phyloP scores from a whole-genome alignment of 2,888 invertebrate genomes.

The Eulithis testata region DNA sequence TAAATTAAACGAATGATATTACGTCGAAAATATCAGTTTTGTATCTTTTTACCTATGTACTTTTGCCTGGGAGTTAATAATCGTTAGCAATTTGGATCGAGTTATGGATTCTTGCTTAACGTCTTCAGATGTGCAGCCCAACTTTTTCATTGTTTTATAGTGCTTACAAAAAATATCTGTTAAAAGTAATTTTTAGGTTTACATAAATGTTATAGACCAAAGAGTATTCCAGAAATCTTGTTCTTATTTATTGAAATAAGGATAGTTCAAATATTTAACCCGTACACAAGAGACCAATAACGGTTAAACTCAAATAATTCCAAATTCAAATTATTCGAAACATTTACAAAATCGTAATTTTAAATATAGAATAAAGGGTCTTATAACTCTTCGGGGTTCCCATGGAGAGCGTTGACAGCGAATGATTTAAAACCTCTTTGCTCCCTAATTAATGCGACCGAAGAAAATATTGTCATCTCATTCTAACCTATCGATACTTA shows the following conservation, averaged over 20 bases:
- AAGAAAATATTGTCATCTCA: constrained; percentile 58
- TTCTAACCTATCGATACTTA: constrained; percentile 49
- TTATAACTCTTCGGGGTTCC: constrained; percentile 82
- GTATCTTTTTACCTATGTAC: too few relatives aligned
- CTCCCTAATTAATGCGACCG: constrained; percentile 78
- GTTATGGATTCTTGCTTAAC: too few relatives aligned
- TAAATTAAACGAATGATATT: too few relatives aligned
- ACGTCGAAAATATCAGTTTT: too few relatives aligned
- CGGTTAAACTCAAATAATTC: constrained; percentile 48
- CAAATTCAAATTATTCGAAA: constrained; percentile 73
- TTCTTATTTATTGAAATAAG: constrained; percentile 40
- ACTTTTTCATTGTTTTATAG: too few relatives aligned
- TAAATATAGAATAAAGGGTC: constrained; percentile 83
- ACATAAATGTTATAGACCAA: not conserved
- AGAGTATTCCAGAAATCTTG: constrained; percentile 23
- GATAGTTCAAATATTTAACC: constrained; percentile 43
- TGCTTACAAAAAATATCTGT: too few relatives aligned
- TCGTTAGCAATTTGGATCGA: too few relatives aligned
- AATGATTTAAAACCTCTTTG: constrained; percentile 79
- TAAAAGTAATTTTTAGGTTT: too few relatives aligned
- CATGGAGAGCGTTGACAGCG: constrained; percentile 82
- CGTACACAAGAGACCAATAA: constrained; percentile 68
- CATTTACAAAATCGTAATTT: constrained; percentile 81
- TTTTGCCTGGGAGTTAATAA: too few relatives aligned
- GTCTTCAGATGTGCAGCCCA: too few relatives aligned